Base-by-base conservation (phyloP, 1,140 invertebrate genomes). In the Pantala flavescens region DNA sequence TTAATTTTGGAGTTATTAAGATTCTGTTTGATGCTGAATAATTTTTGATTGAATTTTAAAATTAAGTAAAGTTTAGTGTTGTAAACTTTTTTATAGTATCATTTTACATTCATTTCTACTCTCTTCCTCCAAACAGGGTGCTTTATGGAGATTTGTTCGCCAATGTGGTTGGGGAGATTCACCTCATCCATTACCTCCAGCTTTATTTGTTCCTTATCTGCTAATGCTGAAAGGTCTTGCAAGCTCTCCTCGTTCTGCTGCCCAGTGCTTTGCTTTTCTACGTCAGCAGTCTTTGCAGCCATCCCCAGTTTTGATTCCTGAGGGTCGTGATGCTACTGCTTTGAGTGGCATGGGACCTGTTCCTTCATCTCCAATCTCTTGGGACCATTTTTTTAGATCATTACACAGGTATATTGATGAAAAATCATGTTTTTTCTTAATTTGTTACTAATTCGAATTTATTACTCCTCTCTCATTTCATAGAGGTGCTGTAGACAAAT, bases 331-430 rank as follows among this genome's bases (percentile, higher is more conserved):
- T 63, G n/a, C 49, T 19, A 63, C 16, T 63, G n/a, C 49, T 12
- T 19, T 63, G 14, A 80, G 73, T 81, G 81, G 71, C 80, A 81
- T 55, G 72, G 78, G 81, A 1, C 79, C 80, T 43, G 83, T 84
- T 21, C 76, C 82, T 75, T 84, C 82, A 19, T 84, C 81, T 71
- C 83, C 83, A 24, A 77, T 95, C 19, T 93, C 91, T 0, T 94
- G 93, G 91, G 92, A 96, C 80, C 93, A 96, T 80, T 94, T 98
- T 80, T 96, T 98, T 78, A 86, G 85, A 9, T 94, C 94, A 0
- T 85, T 98, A 55, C 87, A 88, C 74, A 88, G 91, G 77, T 97
- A 93, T 78, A 24, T 90, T 90, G 11, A 12, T 21, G 3, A 36
- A 16, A 71, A n/a, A 70, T 5, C 63, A n/a, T n/a, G 19, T 70